phyloP scores from a whole-genome alignment of 2,888 invertebrate species.

The Sylvicola cinctus region DNA sequence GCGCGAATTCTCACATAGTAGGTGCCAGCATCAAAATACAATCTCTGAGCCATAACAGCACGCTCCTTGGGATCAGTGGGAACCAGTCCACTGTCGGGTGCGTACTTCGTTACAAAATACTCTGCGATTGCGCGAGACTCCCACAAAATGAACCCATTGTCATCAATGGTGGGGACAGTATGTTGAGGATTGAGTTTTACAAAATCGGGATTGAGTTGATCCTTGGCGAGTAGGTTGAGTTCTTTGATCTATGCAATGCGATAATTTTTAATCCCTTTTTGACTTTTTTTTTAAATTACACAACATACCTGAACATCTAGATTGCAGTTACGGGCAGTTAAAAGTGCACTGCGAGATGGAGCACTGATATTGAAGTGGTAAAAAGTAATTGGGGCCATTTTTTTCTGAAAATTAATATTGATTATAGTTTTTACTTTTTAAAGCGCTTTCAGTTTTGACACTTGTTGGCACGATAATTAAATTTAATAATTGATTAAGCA shows the following conservation, averaged over 20 bases:
- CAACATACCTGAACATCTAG: constrained; percentile 27
- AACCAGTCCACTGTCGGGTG: constrained; percentile 31
- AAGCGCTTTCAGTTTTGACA: too few relatives aligned
- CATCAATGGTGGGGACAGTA: constrained; percentile 43
- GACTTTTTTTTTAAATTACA: not conserved
- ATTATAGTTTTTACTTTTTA: too few relatives aligned
- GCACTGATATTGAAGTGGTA: constrained; percentile 40
- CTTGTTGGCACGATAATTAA: too few relatives aligned
- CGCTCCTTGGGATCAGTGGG: constrained; percentile 34
- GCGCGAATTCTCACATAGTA: constrained; percentile 39
- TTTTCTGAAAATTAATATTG: too few relatives aligned
- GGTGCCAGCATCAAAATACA: constrained; percentile 39
- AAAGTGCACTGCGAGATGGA: constrained; percentile 37
- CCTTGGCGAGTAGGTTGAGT: constrained; percentile 34
- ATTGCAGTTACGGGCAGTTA: constrained; percentile 35
- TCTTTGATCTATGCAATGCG: constrained; percentile 20
- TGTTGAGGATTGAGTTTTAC: constrained; percentile 43
- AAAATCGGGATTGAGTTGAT: constrained; percentile 34
- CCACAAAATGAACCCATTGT: constrained; percentile 42
- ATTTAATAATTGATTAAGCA: too few relatives aligned
- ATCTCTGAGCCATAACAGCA: constrained; percentile 37
- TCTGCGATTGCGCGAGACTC: constrained; percentile 43
- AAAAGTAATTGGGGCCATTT: constrained; percentile 20
- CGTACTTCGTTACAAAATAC: constrained; percentile 37
- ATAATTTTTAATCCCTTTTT: not conserved